phyloP scores from a whole-genome alignment of 2,113 vertebrate genomes.

The Mirounga angustirostris region DNA sequence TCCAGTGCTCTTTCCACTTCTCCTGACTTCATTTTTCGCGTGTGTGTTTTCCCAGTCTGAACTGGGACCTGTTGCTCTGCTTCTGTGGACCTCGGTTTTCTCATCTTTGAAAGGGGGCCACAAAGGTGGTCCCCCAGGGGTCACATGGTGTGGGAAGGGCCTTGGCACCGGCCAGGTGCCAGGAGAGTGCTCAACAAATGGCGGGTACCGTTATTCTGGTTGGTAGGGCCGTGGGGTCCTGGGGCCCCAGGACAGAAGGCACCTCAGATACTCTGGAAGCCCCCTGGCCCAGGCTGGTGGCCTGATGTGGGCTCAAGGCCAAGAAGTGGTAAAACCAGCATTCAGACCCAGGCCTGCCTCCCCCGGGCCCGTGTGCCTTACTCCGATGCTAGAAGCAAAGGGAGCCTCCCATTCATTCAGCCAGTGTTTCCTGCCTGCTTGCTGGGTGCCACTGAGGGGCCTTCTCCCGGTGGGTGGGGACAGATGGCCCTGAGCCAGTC shows the following conservation, averaged over 20 bases:
- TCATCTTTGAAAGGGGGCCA: neutral
- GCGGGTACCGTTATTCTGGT: neutral
- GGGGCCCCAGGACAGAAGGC: neutral
- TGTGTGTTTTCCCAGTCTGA: neutral
- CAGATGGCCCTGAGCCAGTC: neutral
- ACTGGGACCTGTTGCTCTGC: neutral
- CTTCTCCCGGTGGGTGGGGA: neutral
- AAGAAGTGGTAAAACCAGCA: too few relatives aligned
- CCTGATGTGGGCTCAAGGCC: accelerated
- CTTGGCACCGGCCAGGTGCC: accelerated
- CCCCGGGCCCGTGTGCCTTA: neutral
- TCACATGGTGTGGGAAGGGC: neutral
- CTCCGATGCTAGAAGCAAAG: neutral
- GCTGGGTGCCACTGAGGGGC: neutral
- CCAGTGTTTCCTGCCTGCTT: neutral
- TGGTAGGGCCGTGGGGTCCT: neutral
- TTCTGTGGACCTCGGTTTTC: neutral
- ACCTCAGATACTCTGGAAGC: neutral
- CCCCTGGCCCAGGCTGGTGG: neutral
- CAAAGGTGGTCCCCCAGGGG: too few relatives aligned
- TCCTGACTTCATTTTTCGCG: neutral
- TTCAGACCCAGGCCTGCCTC: neutral
- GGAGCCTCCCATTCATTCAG: neutral
- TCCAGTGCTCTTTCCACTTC: too few relatives aligned
- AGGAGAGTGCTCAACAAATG: accelerated